Evolutionary conservation across 2,797 vertebrate species (phyloP).

Genomic region (Naso thynnoides): DNA sequence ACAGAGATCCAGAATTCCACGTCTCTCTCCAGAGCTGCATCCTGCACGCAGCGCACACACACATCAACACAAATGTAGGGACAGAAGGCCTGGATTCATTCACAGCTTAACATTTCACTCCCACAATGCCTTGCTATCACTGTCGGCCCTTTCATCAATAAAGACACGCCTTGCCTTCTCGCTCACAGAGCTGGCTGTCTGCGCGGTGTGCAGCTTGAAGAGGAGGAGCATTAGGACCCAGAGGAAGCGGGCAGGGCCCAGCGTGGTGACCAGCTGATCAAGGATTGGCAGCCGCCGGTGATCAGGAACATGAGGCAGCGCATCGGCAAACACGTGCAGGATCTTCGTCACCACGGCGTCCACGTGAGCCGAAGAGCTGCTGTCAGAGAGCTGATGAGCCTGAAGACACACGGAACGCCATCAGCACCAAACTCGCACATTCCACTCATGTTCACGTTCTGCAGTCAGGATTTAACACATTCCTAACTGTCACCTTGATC

Average conservation of each 20-base stretch:
- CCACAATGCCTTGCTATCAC: neutral
- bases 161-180: slow-evolving; percentile 85
- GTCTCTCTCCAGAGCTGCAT: slow-evolving; percentile 88
- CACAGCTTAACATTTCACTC: neutral
- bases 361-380: slow-evolving; percentile 74
- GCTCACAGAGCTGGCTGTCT: slow-evolving; percentile 65
- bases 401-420: slow-evolving; percentile 53
- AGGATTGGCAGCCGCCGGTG: slow-evolving; percentile 93
- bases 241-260: slow-evolving; percentile 90
- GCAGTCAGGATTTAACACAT: too few relatives aligned
- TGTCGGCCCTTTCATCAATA: neutral
- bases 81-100: neutral
- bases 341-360: slow-evolving; percentile 86
- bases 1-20: slow-evolving; percentile 94
- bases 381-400: slow-evolving; percentile 84
- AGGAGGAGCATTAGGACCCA: slow-evolving; percentile 92
- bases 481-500: slow-evolving; percentile 85
- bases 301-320: slow-evolving; percentile 93
- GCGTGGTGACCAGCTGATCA: slow-evolving; percentile 86
- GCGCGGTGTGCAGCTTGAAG: slow-evolving; percentile 92
- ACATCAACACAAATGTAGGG: neutral
- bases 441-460: too few relatives aligned
- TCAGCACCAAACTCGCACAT: too few relatives aligned
- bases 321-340: slow-evolving; percentile 92
- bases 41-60: slow-evolving; percentile 74